phyloP scores from a whole-genome alignment of 2,888 invertebrate species.

The Cyaniris semiargus region DNA sequence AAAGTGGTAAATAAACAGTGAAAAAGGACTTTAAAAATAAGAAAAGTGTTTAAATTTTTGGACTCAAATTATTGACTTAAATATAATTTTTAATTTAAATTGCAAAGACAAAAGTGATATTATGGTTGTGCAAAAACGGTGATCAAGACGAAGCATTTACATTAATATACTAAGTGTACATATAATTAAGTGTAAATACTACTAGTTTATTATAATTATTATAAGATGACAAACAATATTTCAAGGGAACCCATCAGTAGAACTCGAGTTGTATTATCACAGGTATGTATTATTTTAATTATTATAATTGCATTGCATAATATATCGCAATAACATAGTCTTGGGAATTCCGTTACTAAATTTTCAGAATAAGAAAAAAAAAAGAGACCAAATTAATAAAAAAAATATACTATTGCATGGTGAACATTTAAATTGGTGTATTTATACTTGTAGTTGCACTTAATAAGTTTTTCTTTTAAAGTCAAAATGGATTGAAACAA shows the following conservation, averaged over 20 bases:
- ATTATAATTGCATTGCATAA: conserved; percentile 10
- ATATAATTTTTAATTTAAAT: not conserved
- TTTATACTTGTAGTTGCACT: no score
- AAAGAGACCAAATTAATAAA: no score
- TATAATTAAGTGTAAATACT: conserved; percentile 14
- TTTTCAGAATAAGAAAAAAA: no score
- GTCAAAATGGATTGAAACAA: no score
- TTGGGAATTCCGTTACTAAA: not conserved
- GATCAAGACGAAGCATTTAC: conserved; percentile 1
- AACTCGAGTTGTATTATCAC: conserved; percentile 38
- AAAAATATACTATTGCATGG: no score
- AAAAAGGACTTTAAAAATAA: not conserved
- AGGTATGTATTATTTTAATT: conserved; percentile 38
- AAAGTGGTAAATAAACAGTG: not conserved
- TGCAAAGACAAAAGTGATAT: no score
- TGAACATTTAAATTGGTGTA: no score
- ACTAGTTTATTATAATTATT: not conserved
- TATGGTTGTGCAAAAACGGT: not conserved
- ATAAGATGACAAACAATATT: conserved; percentile 30
- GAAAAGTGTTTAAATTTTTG: not conserved
- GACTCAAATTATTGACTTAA: not conserved
- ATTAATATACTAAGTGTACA: not conserved
- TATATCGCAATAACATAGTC: not conserved
- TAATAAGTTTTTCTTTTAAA: no score
- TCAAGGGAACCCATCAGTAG: conserved; percentile 34